Evolutionary conservation across 2,888 invertebrate genomes (phyloP).

Genomic region (Philonicus albiceps): DNA sequence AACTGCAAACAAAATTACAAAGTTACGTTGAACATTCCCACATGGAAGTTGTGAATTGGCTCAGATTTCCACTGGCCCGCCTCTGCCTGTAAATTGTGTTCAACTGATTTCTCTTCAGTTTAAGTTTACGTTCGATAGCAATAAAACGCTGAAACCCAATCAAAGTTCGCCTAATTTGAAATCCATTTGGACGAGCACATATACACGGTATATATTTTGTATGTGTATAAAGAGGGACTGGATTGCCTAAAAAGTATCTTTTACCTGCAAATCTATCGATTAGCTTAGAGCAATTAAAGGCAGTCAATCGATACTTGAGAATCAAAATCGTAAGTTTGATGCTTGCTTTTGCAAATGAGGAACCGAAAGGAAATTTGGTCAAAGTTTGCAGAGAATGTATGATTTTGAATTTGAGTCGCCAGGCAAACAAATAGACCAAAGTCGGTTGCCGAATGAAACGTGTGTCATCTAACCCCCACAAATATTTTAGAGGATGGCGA

Average conservation of each 20-base stretch:
- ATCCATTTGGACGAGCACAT: background rate
- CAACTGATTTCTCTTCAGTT: background rate
- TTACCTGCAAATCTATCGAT: conserved; percentile 9
- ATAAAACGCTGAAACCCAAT: conserved; percentile 26
- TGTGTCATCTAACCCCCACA: background rate
- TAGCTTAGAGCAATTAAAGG: background rate
- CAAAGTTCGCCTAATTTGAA: conserved; percentile 24
- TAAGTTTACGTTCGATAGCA: background rate
- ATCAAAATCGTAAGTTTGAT: background rate
- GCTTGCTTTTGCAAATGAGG: background rate
- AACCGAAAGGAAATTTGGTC: background rate
- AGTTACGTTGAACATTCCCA: background rate
- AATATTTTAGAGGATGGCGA: background rate
- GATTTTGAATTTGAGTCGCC: background rate
- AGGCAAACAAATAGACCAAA: background rate
- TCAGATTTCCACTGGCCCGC: background rate
- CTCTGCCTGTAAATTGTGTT: background rate
- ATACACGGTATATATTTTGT: background rate
- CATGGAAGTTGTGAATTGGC: background rate
- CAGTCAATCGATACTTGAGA: conserved; percentile 18
- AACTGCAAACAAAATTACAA: background rate
- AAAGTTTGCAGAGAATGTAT: background rate
- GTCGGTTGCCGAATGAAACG: background rate
- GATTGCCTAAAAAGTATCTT: background rate
- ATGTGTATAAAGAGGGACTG: background rate